phyloP scores from a whole-genome alignment of 2,113 vertebrate genomes.

The Polyodon spathula region DNA sequence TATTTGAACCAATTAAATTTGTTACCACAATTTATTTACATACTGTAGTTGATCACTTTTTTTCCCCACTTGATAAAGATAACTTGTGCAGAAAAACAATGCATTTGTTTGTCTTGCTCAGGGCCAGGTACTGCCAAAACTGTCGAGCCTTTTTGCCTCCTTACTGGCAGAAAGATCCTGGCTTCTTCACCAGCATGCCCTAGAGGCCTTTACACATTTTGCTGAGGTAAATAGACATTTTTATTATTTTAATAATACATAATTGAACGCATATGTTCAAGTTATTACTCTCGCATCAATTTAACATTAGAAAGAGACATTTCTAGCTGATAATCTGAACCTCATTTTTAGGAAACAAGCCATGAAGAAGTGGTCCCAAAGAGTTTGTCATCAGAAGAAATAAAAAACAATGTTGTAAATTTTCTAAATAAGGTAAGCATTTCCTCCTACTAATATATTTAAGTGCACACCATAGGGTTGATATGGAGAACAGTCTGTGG shows the following conservation, averaged over 20 bases:
- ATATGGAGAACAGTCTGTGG: too few relatives aligned
- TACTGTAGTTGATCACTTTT: too few relatives aligned
- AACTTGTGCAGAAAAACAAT: too few relatives aligned
- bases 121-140: conserved; percentile 64
- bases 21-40: too few relatives aligned
- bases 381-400: conserved; percentile 72
- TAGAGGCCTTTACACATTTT: conserved; percentile 83
- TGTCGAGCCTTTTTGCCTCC: conserved; percentile 63
- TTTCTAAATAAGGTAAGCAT: conserved; percentile 82
- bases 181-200: conserved; percentile 72
- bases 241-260: neutral
- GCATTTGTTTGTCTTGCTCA: conserved; percentile 28
- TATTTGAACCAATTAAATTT: too few relatives aligned
- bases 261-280: neutral
- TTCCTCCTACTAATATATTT: too few relatives aligned
- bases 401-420: conserved; percentile 70
- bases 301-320: neutral
- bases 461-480: too few relatives aligned
- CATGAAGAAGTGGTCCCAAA: conserved; percentile 81
- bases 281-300: neutral
- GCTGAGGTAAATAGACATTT: conserved; percentile 64
- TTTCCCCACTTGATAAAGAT: too few relatives aligned
- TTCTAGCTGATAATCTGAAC: neutral
- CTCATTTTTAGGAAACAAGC: conserved; percentile 66
- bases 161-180: conserved; percentile 65